Base-by-base conservation (phyloP, 2,888 invertebrate genomes). In the Scaeva pyrastri region DNA sequence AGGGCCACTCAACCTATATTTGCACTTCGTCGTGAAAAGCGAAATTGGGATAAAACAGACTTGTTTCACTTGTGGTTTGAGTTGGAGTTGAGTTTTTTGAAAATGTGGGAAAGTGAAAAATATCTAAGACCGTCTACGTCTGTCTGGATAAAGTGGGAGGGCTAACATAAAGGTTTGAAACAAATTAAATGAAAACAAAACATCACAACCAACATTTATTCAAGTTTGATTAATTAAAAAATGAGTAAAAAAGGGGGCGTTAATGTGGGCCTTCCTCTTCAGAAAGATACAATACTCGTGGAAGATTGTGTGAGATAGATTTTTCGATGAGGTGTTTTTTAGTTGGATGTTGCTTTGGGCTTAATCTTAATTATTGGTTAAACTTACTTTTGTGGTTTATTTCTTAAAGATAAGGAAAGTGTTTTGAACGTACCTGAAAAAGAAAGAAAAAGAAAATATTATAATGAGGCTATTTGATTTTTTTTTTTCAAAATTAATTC, bases 1-100 rank as follows among this genome's bases (percentile, higher is more conserved):
- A 86, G 81, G 70, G 70, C 68, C 70, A 78, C 82, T 86, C 86
- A 78, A 82, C 86, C 86, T 86, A 81, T 86, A 86, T 86, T 86
- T 86, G 86, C 77, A 82, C 66, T 86, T 86, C 62, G 74, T 86
- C 62, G 74, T 78, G 86, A 66, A 86, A 86, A 86, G 86, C 71
- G 86, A 86, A 86, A 86, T 78, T 86, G 55, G 74, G 71, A 77
- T 82, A 60, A 60, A 64, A 41, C 21, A n/a, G 56, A 72, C 71
- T 60, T 77, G 76, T 80, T 76, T 68, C 68, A 68, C 68, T 68
- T 68, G 62, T 62, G 31, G 21, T 14, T 26, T 36, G 19, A 19
- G 19, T n/a, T 14, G 23, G n/a, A 52, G 50, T 39, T 73, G 60
- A 71, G 52, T 52, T 31, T 62, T 31, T 31, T 56, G 14, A 41